Evolutionary conservation across 2,113 vertebrate genomes (phyloP).

Genomic region (Melierax canorus): DNA sequence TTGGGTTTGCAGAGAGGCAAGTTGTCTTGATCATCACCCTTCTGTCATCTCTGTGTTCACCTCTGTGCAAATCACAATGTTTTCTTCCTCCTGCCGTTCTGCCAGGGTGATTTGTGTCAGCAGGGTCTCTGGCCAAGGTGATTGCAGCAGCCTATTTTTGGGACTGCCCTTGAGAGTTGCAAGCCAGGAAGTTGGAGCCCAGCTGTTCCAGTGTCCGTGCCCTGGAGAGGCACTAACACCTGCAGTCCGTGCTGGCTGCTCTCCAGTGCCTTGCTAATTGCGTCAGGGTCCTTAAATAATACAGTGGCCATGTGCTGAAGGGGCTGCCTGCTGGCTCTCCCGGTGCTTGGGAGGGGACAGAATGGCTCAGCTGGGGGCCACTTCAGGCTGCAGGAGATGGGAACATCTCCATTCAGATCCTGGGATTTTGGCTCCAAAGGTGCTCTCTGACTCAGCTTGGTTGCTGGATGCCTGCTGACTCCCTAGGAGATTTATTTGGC

Average conservation of each 20-base stretch:
- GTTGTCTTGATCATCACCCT: background rate
- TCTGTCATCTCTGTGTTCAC: background rate
- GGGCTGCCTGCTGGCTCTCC: background rate
- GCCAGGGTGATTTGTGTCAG: slow-evolving; percentile 42
- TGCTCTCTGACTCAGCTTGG: background rate
- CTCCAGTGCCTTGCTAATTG: slow-evolving; percentile 4
- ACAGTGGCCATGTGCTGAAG: background rate
- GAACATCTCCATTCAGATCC: accelerated
- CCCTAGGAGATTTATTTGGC: background rate
- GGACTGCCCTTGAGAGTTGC: slow-evolving; percentile 17
- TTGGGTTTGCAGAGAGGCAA: background rate
- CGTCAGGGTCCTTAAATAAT: background rate
- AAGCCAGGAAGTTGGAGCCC: slow-evolving; percentile 1
- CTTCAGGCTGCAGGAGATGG: background rate
- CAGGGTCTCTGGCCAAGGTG: slow-evolving; percentile 53
- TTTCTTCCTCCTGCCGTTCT: background rate
- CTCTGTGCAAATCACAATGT: background rate
- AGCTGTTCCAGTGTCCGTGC: background rate
- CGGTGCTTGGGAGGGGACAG: background rate
- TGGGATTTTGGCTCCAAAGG: background rate
- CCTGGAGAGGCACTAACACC: background rate
- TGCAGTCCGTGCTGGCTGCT: background rate
- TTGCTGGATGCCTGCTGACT: background rate
- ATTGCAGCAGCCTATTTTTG: slow-evolving; percentile 53
- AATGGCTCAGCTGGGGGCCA: background rate